Conservation (phyloP, 2,113 vertebrate species). For the Struthio camelus region DNA sequence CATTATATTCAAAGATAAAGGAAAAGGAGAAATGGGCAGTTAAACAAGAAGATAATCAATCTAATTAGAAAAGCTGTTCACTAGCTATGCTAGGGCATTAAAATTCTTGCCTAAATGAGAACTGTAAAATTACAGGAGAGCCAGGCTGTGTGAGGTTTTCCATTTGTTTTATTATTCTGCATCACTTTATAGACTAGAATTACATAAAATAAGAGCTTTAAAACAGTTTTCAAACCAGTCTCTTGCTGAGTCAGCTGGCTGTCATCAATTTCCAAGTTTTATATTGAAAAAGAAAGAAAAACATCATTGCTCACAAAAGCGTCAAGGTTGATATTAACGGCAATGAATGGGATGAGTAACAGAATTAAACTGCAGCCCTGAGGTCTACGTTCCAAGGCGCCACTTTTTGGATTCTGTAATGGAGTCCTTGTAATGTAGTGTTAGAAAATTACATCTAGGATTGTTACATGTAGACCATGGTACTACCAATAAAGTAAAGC, state of each 20-base stretch:
- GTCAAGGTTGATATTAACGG: neutral
- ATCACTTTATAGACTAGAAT: neutral
- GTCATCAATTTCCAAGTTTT: neutral
- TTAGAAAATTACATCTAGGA: neutral
- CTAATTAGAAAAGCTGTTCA: neutral
- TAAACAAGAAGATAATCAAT: neutral
- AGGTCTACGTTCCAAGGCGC: neutral
- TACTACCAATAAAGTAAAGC: neutral
- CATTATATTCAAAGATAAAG: neutral
- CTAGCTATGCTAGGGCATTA: neutral
- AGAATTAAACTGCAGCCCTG: neutral
- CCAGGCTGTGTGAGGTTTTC: neutral
- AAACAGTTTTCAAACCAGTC: neutral
- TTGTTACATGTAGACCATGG: neutral
- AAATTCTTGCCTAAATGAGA: neutral
- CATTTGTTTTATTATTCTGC: neutral
- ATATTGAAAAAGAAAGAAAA: conserved; percentile 8
- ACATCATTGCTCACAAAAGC: neutral
- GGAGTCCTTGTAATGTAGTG: neutral
- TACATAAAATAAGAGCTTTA: neutral
- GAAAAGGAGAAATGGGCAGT: neutral
- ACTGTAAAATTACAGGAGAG: neutral
- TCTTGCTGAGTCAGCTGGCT: neutral
- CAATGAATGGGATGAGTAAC: neutral
- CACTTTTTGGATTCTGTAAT: neutral